Evolutionary conservation across 2,888 invertebrate species (phyloP).

Genomic region (Drosophila stalkeri): DNA sequence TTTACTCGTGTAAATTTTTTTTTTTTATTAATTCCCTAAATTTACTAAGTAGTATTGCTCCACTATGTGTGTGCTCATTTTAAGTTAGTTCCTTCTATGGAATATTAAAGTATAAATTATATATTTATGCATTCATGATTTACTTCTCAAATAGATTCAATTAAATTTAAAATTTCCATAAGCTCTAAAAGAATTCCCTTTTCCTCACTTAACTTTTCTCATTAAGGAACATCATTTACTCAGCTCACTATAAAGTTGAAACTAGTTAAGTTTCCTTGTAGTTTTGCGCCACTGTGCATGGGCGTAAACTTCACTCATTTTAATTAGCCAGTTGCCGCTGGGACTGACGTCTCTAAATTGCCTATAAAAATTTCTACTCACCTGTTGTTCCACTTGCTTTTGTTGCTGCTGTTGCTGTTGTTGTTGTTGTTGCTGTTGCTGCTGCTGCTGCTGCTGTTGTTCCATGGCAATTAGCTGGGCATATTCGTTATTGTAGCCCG

Average conservation of each 20-base stretch:
- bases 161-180: background rate
- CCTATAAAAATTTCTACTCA: background rate
- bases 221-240: background rate
- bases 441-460: conserved; percentile 40
- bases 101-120: too few species aligned
- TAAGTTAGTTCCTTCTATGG: too few species aligned
- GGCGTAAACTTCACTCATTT: background rate
- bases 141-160: background rate
- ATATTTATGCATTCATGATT: background rate
- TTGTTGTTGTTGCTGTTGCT: conserved; percentile 22
- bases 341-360: background rate
- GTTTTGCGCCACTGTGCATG: background rate
- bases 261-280: background rate
- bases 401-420: conserved; percentile 54
- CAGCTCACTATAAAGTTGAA: background rate
- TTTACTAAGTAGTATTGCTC: too few species aligned
- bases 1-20: too few species aligned
- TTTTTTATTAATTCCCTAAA: too few species aligned
- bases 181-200: background rate
- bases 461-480: conserved; percentile 46
- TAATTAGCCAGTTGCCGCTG: conserved; percentile 10
- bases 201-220: background rate
- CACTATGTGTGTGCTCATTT: too few species aligned
- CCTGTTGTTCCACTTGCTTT: conserved; percentile 9
- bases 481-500: conserved; percentile 57